Conservation (phyloP, 2,113 vertebrate genomes). For the Pao palembangensis region DNA sequence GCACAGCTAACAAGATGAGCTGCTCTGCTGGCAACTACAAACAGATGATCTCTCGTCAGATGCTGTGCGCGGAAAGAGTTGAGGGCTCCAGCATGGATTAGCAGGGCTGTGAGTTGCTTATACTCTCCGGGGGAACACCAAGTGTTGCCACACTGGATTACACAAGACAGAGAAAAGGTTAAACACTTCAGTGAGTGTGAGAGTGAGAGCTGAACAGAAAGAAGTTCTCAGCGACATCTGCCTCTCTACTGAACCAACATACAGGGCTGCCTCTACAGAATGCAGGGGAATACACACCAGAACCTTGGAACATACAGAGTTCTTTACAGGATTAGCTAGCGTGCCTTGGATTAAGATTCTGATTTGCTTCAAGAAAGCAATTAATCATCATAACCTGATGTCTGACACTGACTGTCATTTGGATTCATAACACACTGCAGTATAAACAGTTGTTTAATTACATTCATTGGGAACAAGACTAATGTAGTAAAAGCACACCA, state of each 20-base stretch:
- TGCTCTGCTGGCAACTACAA: constrained; percentile 43
- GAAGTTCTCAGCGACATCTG: constrained; percentile 32
- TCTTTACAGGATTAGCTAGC: not conserved
- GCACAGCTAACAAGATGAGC: constrained; percentile 61
- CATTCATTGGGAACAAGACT: not conserved
- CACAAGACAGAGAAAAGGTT: constrained; percentile 57
- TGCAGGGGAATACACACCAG: not conserved
- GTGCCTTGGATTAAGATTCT: constrained; percentile 24
- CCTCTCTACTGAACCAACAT: constrained; percentile 8
- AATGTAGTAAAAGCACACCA: not conserved
- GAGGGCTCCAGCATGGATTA: constrained; percentile 61
- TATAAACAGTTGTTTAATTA: constrained; percentile 33
- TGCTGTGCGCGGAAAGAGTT: constrained; percentile 38
- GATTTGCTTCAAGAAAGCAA: constrained; percentile 39
- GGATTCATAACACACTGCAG: constrained; percentile 33
- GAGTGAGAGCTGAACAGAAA: constrained; percentile 39
- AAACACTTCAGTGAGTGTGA: constrained; percentile 46
- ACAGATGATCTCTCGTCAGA: constrained; percentile 48
- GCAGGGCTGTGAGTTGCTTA: constrained; percentile 52
- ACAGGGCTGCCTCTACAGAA: not conserved
- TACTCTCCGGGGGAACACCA: constrained; percentile 57
- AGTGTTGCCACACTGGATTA: constrained; percentile 51
- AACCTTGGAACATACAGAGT: not conserved
- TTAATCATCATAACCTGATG: constrained; percentile 38
- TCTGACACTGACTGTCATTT: constrained; percentile 32